Base-by-base conservation (phyloP, 2,113 vertebrate genomes). In the Urocynchramus pylzowi region DNA sequence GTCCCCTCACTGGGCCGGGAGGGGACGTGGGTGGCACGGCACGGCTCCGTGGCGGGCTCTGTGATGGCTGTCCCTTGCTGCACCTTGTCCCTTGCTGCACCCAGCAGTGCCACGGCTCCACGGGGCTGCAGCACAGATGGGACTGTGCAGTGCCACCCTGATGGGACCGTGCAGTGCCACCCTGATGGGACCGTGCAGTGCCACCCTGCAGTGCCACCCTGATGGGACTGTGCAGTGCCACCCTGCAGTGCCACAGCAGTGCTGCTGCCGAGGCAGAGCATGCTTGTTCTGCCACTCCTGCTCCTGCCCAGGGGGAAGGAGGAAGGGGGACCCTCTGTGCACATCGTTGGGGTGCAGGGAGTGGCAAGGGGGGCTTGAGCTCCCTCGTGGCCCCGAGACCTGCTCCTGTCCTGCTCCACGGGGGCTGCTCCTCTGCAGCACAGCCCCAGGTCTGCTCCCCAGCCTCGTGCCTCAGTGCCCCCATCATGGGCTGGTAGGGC, bases 31-130 rank as follows among this genome's bases (percentile, higher is more conserved):
- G 6, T 3, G 3, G 35, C 22, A 5, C 0, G 0, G 56, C 49
- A n/a, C 26, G 53, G 81, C 44, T 50, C 65, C 63, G 39, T 1
- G 27, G 16, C 45, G 61, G 52, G 42, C 4, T 52, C 50, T 54
- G 69, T 1, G 7, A 69, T 64, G 57, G 26, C 2, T 20, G 16
- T 20, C 42, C 8, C 23, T 67, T 0, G 0, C 33, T 9, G 2
- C 3, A 52, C 6, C 14, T n/a, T 20, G 16, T 20, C 42, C 8
- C 23, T 67, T 0, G 0, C 33, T 9, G 2, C 3, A 52, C 6
- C 44, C 0, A 0, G 30, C 79, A 11, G 0, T 63, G 56, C 60
- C 0, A 1, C 22, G 19, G 41, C 42, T 77, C 27, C 2, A 1
- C 2, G 3, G 20, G 22, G 63, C 71, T 49, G 8, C 27, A 10